These are phyloP conservation scores for Tamandua tetradactyla DNA, from an alignment of 2,797 vertebrate genomes.

Conservation along the genomic window DNA sequence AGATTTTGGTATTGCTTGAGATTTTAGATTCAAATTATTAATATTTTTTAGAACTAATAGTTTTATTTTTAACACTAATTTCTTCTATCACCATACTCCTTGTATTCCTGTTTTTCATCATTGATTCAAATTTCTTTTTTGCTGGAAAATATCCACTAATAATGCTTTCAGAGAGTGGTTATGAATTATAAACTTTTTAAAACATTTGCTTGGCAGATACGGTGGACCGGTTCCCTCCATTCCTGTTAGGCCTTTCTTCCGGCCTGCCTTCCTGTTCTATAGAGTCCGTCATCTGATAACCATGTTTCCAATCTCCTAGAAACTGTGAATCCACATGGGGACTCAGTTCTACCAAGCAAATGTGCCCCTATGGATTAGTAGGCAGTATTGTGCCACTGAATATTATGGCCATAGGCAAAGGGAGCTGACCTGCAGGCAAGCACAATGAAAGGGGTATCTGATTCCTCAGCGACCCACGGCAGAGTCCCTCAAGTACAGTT, in stretches of 20 bases:
- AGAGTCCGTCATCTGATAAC: neutral
- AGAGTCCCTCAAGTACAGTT: neutral
- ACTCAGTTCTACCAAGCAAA: neutral
- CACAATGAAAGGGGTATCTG: rapidly evolving
- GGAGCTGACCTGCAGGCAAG: neutral
- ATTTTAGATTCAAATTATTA: neutral
- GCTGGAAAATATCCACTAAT: neutral
- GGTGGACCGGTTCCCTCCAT: neutral
- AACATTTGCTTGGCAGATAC: too few species aligned
- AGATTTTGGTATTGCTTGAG: neutral
- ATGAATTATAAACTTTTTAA: neutral
- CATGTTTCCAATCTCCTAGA: neutral
- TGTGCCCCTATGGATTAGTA: neutral
- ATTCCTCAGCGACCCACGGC: neutral
- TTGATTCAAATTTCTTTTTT: neutral
- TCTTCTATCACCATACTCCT: neutral
- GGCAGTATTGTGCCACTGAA: rapidly evolving
- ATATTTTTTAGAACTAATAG: neutral
- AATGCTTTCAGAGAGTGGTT: neutral
- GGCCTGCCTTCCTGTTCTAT: neutral
- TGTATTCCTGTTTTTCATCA: neutral
- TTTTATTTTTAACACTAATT: neutral
- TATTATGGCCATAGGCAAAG: neutral
- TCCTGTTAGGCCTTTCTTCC: neutral
- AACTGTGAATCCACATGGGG: neutral